Conservation (phyloP, 2,113 vertebrate species). For the Proteles cristata region DNA sequence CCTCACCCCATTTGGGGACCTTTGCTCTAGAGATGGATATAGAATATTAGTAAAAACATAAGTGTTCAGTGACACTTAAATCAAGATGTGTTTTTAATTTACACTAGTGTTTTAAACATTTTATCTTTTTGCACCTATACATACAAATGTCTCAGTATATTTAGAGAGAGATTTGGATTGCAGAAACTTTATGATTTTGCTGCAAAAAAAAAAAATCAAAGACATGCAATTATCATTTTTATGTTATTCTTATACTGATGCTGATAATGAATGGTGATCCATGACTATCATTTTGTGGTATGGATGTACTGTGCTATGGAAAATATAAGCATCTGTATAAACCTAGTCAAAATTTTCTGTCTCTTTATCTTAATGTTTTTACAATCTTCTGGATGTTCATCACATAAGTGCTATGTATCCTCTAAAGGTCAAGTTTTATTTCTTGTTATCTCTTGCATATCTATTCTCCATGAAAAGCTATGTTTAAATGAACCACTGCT, state of each 20-base stretch:
- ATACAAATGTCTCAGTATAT: background rate
- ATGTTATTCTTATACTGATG: background rate
- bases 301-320: background rate
- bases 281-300: background rate
- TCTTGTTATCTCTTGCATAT: background rate
- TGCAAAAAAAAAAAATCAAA: background rate
- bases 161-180: background rate
- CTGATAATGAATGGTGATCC: background rate
- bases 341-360: background rate
- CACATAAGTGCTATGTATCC: background rate
- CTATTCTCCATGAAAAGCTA: background rate
- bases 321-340: background rate
- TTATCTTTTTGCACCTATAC: background rate
- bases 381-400: background rate
- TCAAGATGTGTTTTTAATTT: background rate
- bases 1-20: accelerated
- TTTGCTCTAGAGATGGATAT: background rate
- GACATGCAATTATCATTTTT: background rate
- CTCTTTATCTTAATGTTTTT: background rate
- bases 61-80: background rate
- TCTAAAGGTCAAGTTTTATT: constrained; percentile 39
- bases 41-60: background rate
- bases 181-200: background rate
- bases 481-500: background rate
- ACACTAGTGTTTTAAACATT: background rate